Evolutionary conservation across 1,140 invertebrate genomes (phyloP).

Genomic region (Andrena cerasifolii): DNA sequence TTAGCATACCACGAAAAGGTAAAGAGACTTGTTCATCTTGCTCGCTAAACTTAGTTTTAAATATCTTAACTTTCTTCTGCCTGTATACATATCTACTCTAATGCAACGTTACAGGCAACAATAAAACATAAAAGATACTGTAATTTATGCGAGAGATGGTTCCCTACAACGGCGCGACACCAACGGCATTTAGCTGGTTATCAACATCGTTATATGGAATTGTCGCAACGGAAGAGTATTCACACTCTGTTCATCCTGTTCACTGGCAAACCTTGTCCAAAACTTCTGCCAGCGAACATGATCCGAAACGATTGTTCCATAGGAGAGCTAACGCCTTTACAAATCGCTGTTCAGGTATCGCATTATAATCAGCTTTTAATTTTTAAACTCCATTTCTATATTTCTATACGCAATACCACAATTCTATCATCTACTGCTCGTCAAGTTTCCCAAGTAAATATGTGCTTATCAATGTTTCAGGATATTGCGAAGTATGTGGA

Average conservation of each 20-base stretch:
- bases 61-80: background rate
- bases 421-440: no score
- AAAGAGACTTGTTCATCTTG: constrained; percentile 1
- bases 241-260: constrained; percentile 81
- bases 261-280: constrained; percentile 79
- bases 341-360: constrained; percentile 80
- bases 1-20: constrained; percentile 81
- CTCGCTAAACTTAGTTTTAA: background rate
- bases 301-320: constrained; percentile 74
- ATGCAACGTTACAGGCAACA: constrained; percentile 70
- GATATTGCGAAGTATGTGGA: constrained; percentile 57
- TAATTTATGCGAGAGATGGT: constrained; percentile 80
- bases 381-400: no score
- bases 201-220: constrained; percentile 79
- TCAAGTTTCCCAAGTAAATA: no score
- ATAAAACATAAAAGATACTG: constrained; percentile 80
- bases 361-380: background rate
- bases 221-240: constrained; percentile 79
- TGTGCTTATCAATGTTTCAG: no score
- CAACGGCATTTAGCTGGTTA: constrained; percentile 78
- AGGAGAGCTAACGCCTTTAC: constrained; percentile 79
- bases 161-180: constrained; percentile 76
- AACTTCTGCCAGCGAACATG: constrained; percentile 75
- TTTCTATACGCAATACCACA: no score
- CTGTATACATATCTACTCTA: background rate